Evolutionary conservation across 2,113 vertebrate genomes (phyloP).

Genomic region (Addax nasomaculatus): DNA sequence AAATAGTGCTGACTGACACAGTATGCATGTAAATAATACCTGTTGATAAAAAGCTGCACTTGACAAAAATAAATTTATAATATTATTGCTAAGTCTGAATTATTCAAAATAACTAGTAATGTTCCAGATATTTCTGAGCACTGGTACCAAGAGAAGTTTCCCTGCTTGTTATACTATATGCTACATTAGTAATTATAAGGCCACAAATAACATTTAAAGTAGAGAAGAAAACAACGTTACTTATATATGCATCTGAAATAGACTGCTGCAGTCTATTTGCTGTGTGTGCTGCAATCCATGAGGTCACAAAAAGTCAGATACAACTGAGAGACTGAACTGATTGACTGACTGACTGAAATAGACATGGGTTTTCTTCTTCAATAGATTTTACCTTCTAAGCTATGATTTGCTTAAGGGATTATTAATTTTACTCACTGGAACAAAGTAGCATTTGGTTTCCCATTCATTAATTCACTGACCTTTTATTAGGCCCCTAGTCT

Average conservation of each 20-base stretch:
- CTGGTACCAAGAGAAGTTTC: neutral
- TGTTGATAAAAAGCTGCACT: neutral
- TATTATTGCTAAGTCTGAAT: neutral
- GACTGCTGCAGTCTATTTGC: neutral
- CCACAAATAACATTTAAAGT: neutral
- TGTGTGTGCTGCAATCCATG: neutral
- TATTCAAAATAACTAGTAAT: neutral
- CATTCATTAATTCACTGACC: neutral
- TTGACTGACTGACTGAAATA: neutral
- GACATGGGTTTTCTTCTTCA: neutral
- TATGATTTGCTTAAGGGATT: neutral
- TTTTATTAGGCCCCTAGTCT: neutral
- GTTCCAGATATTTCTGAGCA: neutral
- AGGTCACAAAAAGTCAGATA: neutral
- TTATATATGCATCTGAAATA: neutral
- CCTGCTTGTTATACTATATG: neutral
- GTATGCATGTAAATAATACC: neutral
- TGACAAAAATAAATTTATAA: neutral
- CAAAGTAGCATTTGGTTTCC: neutral
- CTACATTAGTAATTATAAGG: neutral
- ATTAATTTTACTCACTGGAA: constrained; percentile 23
- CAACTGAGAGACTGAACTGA: neutral
- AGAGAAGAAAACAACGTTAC: neutral
- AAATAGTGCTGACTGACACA: neutral
- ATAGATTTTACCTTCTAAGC: neutral